phyloP scores from a whole-genome alignment of 2,113 vertebrate genomes.

The Aegotheles bennettii region DNA sequence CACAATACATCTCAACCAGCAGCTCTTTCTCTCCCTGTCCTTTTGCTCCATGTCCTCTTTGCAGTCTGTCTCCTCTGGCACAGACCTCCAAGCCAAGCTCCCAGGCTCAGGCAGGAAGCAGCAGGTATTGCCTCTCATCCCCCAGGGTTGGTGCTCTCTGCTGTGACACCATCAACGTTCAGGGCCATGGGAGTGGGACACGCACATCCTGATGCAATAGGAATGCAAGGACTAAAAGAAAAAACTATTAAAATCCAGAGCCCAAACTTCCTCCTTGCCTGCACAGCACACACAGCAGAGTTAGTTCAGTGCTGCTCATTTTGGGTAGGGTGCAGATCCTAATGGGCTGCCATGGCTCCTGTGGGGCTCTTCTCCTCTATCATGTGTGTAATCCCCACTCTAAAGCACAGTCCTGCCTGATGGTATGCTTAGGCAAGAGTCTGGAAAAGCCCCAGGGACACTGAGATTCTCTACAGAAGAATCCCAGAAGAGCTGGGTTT shows the following conservation, averaged over 20 bases:
- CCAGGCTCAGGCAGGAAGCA: background rate
- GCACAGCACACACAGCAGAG: background rate
- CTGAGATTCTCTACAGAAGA: background rate
- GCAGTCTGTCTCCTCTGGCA: background rate
- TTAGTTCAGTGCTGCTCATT: background rate
- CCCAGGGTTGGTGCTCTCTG: fast-evolving
- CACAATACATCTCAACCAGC: background rate
- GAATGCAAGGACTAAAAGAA: background rate
- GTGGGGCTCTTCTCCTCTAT: background rate
- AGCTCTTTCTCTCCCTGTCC: background rate
- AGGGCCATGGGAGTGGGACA: fast-evolving
- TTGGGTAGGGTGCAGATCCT: background rate
- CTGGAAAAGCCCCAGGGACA: background rate
- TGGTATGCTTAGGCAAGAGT: background rate
- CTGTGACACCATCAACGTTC: background rate
- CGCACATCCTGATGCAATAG: background rate
- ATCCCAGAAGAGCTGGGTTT: background rate
- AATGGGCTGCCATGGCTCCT: background rate
- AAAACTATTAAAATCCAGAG: background rate
- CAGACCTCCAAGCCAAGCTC: background rate
- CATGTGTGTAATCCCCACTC: background rate
- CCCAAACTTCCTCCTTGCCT: background rate
- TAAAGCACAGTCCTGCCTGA: background rate
- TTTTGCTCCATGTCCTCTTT: background rate
- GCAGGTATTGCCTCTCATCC: too few relatives aligned